Evolutionary conservation across 2,797 vertebrate genomes (phyloP).

Genomic region (Poeciliopsis infans): DNA sequence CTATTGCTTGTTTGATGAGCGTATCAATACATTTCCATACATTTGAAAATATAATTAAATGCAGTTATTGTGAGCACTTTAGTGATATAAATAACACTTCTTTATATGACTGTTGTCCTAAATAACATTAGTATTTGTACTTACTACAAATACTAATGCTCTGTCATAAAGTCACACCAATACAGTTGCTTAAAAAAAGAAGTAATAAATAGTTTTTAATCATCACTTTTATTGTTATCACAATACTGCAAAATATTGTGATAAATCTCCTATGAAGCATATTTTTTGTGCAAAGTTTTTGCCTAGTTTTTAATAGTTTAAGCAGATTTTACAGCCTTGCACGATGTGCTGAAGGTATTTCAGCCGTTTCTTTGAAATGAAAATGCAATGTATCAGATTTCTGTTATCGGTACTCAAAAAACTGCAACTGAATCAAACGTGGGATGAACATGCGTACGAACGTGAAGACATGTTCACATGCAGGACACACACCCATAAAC

Average conservation of each 20-base stretch:
- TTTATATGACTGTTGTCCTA: too few relatives aligned
- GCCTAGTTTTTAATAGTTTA: neutral
- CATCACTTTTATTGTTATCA: too few relatives aligned
- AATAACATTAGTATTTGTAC: too few relatives aligned
- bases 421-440: conserved; percentile 33
- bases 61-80: neutral
- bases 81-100: too few relatives aligned
- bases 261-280: neutral
- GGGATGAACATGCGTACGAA: conserved; percentile 50
- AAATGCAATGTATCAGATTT: conserved; percentile 37
- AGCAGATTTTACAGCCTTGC: neutral
- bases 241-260: too few relatives aligned
- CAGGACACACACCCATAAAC: conserved; percentile 30
- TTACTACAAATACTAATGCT: too few relatives aligned
- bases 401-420: conserved; percentile 33
- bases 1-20: neutral
- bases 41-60: neutral
- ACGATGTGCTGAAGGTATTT: conserved; percentile 25
- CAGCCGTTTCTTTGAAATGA: conserved; percentile 9
- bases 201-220: too few relatives aligned
- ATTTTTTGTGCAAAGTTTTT: neutral
- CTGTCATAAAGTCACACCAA: too few relatives aligned
- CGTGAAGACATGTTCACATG: conserved; percentile 46
- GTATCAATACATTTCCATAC: neutral
- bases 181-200: too few relatives aligned